Conservation (phyloP, 2,113 vertebrate species). For the Thermophis baileyi region DNA sequence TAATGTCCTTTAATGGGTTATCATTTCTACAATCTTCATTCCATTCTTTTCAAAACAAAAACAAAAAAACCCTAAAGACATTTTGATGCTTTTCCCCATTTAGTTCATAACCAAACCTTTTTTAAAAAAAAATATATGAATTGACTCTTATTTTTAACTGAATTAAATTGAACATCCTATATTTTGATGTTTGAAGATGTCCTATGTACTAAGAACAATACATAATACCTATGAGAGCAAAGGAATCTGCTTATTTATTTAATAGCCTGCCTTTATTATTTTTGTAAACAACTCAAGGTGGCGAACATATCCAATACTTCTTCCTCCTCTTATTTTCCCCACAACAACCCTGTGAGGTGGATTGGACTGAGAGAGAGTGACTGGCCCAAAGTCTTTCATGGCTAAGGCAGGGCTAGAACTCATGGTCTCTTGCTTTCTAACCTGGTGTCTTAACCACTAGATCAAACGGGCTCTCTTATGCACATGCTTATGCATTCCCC, state of each 20-base stretch:
- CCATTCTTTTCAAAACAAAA: background rate
- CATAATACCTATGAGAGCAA: background rate
- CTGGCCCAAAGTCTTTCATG: background rate
- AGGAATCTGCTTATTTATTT: background rate
- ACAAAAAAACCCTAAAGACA: background rate
- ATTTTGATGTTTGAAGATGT: background rate
- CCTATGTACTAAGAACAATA: background rate
- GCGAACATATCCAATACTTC: background rate
- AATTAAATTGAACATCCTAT: background rate
- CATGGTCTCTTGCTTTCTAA: background rate
- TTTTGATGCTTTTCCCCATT: background rate
- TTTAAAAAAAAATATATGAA: background rate
- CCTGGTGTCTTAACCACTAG: background rate
- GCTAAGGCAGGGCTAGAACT: background rate
- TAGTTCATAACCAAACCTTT: background rate
- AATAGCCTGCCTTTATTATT: background rate
- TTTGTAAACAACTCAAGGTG: background rate
- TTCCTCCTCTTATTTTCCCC: background rate
- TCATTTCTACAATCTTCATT: background rate
- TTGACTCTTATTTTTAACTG: background rate
- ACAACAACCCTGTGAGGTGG: background rate
- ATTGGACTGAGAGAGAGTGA: background rate
- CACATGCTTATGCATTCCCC: background rate
- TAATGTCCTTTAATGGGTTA: background rate
- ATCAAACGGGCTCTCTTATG: background rate